Conservation (phyloP, 2,113 vertebrate genomes). For the Elgaria multicarinata region DNA sequence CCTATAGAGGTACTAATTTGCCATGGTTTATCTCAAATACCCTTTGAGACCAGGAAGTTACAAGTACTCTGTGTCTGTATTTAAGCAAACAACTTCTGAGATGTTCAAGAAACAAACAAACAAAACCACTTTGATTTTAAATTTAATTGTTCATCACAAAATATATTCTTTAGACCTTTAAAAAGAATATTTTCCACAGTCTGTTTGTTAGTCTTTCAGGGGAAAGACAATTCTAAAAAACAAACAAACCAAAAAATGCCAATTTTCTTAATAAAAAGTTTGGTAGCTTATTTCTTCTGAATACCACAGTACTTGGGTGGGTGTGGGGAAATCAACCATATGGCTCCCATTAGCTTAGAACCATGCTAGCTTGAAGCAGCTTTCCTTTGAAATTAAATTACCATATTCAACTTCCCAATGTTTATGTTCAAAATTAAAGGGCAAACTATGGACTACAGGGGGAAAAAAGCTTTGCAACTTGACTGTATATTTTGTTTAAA, state of each 20-base stretch:
- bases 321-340: slow-evolving; percentile 34
- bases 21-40: slow-evolving; percentile 52
- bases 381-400: slow-evolving; percentile 70
- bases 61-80: slow-evolving; percentile 24
- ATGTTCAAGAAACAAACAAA: slow-evolving; percentile 33
- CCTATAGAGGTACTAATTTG: slow-evolving; percentile 17
- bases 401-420: slow-evolving; percentile 64
- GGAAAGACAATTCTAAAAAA: slow-evolving; percentile 33
- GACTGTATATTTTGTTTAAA: slow-evolving; percentile 56
- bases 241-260: slow-evolving; percentile 24
- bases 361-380: slow-evolving; percentile 51
- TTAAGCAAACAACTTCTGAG: slow-evolving; percentile 36
- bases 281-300: neutral
- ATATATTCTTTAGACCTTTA: slow-evolving; percentile 16
- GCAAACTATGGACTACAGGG: slow-evolving; percentile 49
- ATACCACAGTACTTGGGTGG: slow-evolving; percentile 42
- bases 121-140: slow-evolving; percentile 30
- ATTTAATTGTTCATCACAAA: slow-evolving; percentile 56
- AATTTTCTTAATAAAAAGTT: slow-evolving; percentile 1
- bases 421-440: slow-evolving; percentile 68
- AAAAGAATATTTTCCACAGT: slow-evolving; percentile 39
- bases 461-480: slow-evolving; percentile 49
- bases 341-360: slow-evolving; percentile 57
- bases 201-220: slow-evolving; percentile 14
- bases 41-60: slow-evolving; percentile 44